These are phyloP conservation scores for Yponomeuta malinellus DNA, from an alignment of 2,888 invertebrate genomes.

Conservation along the genomic window DNA sequence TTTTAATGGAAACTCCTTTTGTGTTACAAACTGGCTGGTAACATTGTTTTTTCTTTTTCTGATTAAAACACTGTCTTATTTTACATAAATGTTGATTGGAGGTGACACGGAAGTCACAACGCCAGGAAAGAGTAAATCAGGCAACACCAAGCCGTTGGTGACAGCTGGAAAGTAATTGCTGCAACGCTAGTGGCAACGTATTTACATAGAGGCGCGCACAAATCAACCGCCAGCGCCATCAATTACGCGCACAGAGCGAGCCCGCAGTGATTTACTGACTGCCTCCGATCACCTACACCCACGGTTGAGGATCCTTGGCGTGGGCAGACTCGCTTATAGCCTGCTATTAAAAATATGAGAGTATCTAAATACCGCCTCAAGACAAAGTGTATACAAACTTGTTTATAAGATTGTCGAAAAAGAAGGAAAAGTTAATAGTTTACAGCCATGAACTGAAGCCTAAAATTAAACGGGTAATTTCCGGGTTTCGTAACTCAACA, in stretches of 20 bases:
- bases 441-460: too few species aligned
- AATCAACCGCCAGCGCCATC: slow-evolving; percentile 20
- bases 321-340: background rate
- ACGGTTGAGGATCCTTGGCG: background rate
- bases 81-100: background rate
- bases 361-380: background rate
- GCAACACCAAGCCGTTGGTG: slow-evolving; percentile 1
- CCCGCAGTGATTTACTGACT: slow-evolving; percentile 10
- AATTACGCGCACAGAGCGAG: slow-evolving; percentile 21
- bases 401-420: too few species aligned
- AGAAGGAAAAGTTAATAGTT: too few species aligned
- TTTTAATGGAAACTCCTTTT: background rate
- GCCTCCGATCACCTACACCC: slow-evolving; percentile 8
- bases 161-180: slow-evolving; percentile 8
- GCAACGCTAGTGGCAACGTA: slow-evolving; percentile 11
- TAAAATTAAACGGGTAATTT: background rate
- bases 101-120: background rate
- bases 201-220: slow-evolving; percentile 10
- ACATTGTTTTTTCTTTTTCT: background rate
- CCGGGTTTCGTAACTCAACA: background rate
- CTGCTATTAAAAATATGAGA: background rate
- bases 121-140: background rate
- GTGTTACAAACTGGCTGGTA: background rate
- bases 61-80: background rate
- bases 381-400: too few species aligned